Percentiles rank a stretch among this genome's conserved stretches.
phyloP scores from a whole-genome alignment of 2,888 invertebrate genomes.

The Drosophila neonasuta region DNA sequence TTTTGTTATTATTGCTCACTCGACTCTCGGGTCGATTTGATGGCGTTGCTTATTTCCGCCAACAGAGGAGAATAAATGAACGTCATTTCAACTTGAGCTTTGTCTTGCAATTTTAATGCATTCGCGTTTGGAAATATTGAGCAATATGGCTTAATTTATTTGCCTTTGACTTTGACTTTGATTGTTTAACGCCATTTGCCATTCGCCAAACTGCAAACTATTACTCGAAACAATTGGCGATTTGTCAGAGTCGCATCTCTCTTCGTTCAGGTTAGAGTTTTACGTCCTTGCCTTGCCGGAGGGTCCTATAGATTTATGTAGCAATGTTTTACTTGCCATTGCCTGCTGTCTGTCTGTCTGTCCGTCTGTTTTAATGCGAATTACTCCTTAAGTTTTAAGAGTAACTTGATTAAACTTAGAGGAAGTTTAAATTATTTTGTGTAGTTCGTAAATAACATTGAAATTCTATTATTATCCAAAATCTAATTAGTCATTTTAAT shows the following conservation, averaged over 20 bases:
- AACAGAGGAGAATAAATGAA: constrained; percentile 21
- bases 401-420: not conserved
- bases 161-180: constrained; percentile 14
- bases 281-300: not conserved
- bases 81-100: constrained; percentile 18
- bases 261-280: constrained; percentile 15
- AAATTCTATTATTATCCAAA: too few species aligned
- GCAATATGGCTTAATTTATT: constrained; percentile 4
- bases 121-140: constrained; percentile 5
- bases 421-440: too few species aligned
- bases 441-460: too few species aligned
- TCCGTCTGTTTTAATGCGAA: not conserved
- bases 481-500: too few species aligned
- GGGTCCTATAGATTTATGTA: not conserved
- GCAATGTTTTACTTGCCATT: not conserved
- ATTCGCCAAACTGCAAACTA: not conserved
- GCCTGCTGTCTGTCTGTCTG: not conserved
- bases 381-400: not conserved
- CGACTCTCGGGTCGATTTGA: not conserved
- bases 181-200: constrained; percentile 21
- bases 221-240: constrained; percentile 28
- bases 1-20: constrained; percentile 20
- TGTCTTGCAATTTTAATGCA: constrained; percentile 12
- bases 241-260: constrained; percentile 26
- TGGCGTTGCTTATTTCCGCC: constrained; percentile 24